Percentiles rank a stretch among this genome's conserved stretches.
phyloP scores from a whole-genome alignment of 2,113 vertebrate species.

The Etheostoma spectabile region DNA sequence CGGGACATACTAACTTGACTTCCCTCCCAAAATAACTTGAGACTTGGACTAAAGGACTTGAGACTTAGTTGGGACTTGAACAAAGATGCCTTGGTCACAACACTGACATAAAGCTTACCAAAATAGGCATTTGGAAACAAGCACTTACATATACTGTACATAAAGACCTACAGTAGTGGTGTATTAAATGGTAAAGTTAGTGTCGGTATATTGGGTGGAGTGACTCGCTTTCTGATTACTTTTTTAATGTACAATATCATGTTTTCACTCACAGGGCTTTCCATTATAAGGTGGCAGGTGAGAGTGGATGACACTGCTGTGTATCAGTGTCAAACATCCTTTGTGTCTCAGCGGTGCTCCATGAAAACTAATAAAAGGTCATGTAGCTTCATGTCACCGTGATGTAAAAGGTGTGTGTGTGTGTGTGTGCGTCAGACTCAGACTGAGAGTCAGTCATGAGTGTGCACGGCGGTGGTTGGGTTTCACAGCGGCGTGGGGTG shows the following conservation, averaged over 20 bases:
- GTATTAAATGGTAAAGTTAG: background rate
- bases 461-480: slow-evolving; percentile 75
- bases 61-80: too few relatives aligned
- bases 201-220: background rate
- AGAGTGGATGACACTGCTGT: background rate
- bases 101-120: background rate
- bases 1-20: too few relatives aligned
- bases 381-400: slow-evolving; percentile 40
- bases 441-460: slow-evolving; percentile 83
- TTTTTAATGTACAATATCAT: background rate
- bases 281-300: background rate
- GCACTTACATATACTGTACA: background rate
- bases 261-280: slow-evolving; percentile 12
- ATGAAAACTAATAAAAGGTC: slow-evolving; percentile 71
- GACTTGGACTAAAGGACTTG: too few relatives aligned
- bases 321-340: slow-evolving; percentile 1
- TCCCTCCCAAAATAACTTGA: too few relatives aligned
- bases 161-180: background rate
- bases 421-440: slow-evolving; percentile 77
- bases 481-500: slow-evolving; percentile 77
- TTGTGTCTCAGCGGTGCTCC: slow-evolving; percentile 5
- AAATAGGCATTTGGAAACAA: background rate
- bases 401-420: slow-evolving; percentile 59
- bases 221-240: background rate
- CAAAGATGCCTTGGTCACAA: too few relatives aligned